Evolutionary conservation across 2,797 vertebrate species (phyloP).

Genomic region (Lutjanus argentimaculatus): DNA sequence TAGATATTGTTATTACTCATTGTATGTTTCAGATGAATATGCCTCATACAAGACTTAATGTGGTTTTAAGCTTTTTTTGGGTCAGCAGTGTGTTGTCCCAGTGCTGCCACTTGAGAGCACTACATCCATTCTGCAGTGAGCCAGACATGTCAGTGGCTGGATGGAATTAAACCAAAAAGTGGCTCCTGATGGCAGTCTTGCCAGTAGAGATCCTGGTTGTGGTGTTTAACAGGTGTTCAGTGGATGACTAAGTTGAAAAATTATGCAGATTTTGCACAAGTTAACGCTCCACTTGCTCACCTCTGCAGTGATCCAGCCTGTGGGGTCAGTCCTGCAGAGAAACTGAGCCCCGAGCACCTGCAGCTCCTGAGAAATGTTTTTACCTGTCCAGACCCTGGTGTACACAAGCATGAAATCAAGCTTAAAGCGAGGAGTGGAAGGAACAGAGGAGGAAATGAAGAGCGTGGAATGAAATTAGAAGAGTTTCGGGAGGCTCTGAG

Average conservation of each 20-base stretch:
- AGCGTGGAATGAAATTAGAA: constrained; percentile 58
- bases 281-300: not conserved
- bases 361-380: constrained; percentile 69
- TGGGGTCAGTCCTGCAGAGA: constrained; percentile 70
- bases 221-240: not conserved
- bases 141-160: not conserved
- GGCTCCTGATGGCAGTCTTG: not conserved
- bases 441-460: constrained; percentile 15
- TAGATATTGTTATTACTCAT: not conserved
- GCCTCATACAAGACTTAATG: not conserved
- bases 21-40: not conserved
- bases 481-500: constrained; percentile 74
- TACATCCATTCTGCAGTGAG: constrained; percentile 15
- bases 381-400: constrained; percentile 23
- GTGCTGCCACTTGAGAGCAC: constrained; percentile 67
- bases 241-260: not conserved
- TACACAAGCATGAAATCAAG: not conserved
- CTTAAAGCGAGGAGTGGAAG: not conserved
- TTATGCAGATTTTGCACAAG: not conserved
- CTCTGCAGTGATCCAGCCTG: constrained; percentile 58
- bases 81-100: constrained; percentile 32
- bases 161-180: not conserved
- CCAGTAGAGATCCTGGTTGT: not conserved
- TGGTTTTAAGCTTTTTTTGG: not conserved
- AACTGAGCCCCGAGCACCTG: constrained; percentile 68